A percentile compares a stretch with the other conserved stretches of the same genome.
These are phyloP conservation scores for Goniozus legneri DNA, from an alignment of 1,140 invertebrate genomes.

Conservation along the genomic window DNA sequence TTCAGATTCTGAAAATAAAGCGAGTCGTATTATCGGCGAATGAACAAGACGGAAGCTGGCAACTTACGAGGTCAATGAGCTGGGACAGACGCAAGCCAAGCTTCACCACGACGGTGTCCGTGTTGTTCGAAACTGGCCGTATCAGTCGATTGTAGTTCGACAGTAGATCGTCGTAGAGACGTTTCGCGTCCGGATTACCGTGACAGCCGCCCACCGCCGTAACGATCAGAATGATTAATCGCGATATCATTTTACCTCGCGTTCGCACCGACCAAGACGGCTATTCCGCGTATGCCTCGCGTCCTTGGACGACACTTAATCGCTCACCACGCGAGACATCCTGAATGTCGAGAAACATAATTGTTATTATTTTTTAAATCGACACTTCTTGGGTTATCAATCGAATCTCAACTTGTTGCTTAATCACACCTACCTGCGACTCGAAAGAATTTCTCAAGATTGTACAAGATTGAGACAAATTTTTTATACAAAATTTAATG, in stretches of 20 bases:
- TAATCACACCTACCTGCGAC: too few relatives aligned
- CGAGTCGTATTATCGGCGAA: conserved; percentile 38
- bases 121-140: conserved; percentile 88
- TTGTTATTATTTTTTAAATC: too few relatives aligned
- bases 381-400: too few relatives aligned
- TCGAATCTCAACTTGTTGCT: too few relatives aligned
- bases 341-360: too few relatives aligned
- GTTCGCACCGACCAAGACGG: too few relatives aligned
- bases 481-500: too few relatives aligned
- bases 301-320: too few relatives aligned
- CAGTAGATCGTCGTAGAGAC: conserved; percentile 90
- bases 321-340: too few relatives aligned
- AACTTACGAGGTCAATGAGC: conserved; percentile 87
- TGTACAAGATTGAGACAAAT: too few relatives aligned
- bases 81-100: conserved; percentile 89
- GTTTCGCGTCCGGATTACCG: conserved; percentile 84
- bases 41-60: not conserved
- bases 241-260: conserved; percentile 27
- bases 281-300: conserved; percentile 18
- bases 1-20: conserved; percentile 89
- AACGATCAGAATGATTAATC: conserved; percentile 30
- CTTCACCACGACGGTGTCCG: conserved; percentile 89
- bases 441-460: too few relatives aligned
- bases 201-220: conserved; percentile 28
- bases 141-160: conserved; percentile 96